These are phyloP conservation scores for Smithornis capensis DNA, from an alignment of 2,113 vertebrate genomes.

Conservation along the genomic window DNA sequence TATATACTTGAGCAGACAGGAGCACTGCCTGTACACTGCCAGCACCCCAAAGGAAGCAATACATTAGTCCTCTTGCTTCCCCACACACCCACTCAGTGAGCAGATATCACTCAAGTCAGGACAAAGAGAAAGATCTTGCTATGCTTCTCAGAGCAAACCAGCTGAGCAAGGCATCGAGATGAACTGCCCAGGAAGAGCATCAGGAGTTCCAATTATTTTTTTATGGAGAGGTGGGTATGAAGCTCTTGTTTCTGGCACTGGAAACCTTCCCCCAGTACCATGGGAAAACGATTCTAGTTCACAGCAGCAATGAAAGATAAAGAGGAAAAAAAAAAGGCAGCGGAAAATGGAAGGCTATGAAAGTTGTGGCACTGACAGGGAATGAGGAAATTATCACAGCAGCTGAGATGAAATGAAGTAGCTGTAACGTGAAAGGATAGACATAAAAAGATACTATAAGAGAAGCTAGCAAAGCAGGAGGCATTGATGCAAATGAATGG, in stretches of 20 bases:
- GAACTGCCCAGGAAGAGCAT: background rate
- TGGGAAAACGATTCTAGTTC: background rate
- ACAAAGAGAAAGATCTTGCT: background rate
- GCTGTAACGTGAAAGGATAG: background rate
- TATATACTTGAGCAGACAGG: background rate
- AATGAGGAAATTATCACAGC: background rate
- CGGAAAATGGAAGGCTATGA: background rate
- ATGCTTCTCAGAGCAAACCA: background rate
- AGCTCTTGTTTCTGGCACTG: background rate
- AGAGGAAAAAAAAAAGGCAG: background rate
- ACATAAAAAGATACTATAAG: background rate
- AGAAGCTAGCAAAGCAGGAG: background rate
- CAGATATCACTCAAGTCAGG: rapidly evolving
- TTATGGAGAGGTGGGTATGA: background rate
- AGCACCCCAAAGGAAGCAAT: background rate
- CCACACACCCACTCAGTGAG: background rate
- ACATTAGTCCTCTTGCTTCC: background rate
- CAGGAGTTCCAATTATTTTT: background rate
- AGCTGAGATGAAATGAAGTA: background rate
- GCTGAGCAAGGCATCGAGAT: background rate
- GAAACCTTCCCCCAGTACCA: background rate
- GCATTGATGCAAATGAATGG: background rate
- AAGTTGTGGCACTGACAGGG: background rate
- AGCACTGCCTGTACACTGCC: background rate
- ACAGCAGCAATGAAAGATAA: background rate